Base-by-base conservation (phyloP, 2,113 vertebrate genomes). In the Siniperca knerii region DNA sequence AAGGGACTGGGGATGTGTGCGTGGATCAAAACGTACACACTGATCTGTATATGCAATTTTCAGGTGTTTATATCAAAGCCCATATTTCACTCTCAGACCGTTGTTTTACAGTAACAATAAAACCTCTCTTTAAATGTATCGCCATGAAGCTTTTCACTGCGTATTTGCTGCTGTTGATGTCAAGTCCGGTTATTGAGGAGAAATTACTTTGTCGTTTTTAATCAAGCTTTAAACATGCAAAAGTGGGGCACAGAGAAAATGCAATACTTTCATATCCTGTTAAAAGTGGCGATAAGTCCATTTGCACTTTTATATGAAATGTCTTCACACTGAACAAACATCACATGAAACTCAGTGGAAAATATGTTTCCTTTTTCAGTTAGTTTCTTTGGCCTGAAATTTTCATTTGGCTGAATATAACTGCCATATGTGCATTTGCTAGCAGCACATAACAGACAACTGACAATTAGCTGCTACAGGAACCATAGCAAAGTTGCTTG, bases 101-200 rank as follows among this genome's bases (percentile, higher is more conserved):
- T 77, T 90, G 84, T 92, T 95, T 93, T 92, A 88, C 88, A 90
- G 86, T 62, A 83, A 89, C 82, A 93, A 95, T 95, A 92, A 95
- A 94, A 93, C 33, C 33, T 86, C 89, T 87, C 80, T 90, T 87
- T 69, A 72, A 85, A 90, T 37, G 40, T 87, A 58, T 50, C 46
- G 21, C 44, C 18, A 29, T n/a, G 9, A n/a, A 11, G 16, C 42
- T 3, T 64, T 46, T 61, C 52, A 35, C 21, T 40, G 8, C 75
- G 2, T 58, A 6, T 46, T 44, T 74, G 58, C 57, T 33, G 18
- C 55, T 50, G 18, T 23, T 42, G 48, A 37, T 40, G 8, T 33
- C 9, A 13, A 11, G 62, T 42, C 64, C 11, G 12, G 46, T n/a
- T 65, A 20, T 18, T 37, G 3, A 50, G 2, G 21, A 29, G 37